Percentiles rank a stretch among this genome's conserved stretches.
Evolutionary conservation across 2,888 invertebrate genomes (phyloP).

Genomic region (Uloborus plumipes): DNA sequence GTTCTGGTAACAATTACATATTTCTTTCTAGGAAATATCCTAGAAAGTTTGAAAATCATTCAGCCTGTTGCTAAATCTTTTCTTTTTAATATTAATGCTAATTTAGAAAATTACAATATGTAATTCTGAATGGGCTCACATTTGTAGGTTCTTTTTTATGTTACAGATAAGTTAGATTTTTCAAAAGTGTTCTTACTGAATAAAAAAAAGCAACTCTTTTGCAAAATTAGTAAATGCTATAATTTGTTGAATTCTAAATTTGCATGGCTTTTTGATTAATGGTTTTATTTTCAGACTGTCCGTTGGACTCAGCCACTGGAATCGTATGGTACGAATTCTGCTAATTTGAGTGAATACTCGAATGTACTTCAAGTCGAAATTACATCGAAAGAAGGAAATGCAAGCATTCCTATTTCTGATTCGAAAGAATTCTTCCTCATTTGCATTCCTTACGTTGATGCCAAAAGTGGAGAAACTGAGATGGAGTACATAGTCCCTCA

Average conservation of each 20-base stretch:
- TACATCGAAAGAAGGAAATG: slow-evolving; percentile 36
- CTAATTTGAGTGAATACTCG: slow-evolving; percentile 44
- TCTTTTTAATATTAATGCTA: no score
- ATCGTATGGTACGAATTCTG: slow-evolving; percentile 40
- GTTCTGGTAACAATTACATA: no score
- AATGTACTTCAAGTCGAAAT: slow-evolving; percentile 51
- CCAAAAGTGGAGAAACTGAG: not conserved
- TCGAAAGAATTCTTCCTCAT: slow-evolving; percentile 44
- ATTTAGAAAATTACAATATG: no score
- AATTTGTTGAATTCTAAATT: not conserved
- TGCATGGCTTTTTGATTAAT: not conserved
- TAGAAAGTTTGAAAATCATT: no score
- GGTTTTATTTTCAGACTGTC: slow-evolving; percentile 35
- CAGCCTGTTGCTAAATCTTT: no score
- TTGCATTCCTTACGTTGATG: slow-evolving; percentile 37
- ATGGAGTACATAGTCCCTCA: slow-evolving; percentile 28
- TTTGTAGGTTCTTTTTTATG: no score
- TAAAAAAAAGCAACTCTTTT: not conserved
- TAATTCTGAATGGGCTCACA: no score
- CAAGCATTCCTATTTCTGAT: slow-evolving; percentile 28
- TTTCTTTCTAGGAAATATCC: no score
- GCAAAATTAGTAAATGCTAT: not conserved
- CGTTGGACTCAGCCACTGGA: slow-evolving; percentile 57
- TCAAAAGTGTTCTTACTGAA: not conserved
- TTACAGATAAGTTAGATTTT: not conserved